Evolutionary conservation across 2,888 invertebrate genomes (phyloP).

Genomic region (Scrobipalpa costella): DNA sequence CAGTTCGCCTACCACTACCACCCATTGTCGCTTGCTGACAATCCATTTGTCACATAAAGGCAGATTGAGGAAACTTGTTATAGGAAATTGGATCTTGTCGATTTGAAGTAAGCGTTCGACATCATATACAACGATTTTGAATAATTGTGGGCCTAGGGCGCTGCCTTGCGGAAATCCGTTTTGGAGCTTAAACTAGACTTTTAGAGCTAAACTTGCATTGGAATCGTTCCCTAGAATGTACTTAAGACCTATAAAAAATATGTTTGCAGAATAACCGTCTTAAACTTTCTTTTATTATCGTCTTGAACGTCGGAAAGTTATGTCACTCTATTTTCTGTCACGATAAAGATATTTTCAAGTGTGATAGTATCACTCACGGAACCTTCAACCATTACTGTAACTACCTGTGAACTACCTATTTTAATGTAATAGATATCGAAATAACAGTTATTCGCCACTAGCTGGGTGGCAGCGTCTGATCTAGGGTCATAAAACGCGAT

Average conservation of each 20-base stretch:
- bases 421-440: slow-evolving; percentile 13
- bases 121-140: too few relatives aligned
- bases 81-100: not conserved
- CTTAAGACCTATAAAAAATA: not conserved
- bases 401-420: slow-evolving; percentile 15
- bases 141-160: too few relatives aligned
- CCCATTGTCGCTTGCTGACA: slow-evolving; percentile 20
- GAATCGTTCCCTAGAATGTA: too few relatives aligned
- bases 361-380: slow-evolving; percentile 6
- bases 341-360: slow-evolving; percentile 5
- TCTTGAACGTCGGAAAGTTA: too few relatives aligned
- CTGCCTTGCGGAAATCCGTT: too few relatives aligned
- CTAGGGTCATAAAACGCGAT: slow-evolving; percentile 18
- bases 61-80: slow-evolving; percentile 17
- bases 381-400: not conserved
- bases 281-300: not conserved
- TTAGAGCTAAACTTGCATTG: not conserved
- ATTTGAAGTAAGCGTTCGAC: not conserved
- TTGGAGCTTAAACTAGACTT: too few relatives aligned
- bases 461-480: slow-evolving; percentile 19
- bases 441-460: slow-evolving; percentile 19
- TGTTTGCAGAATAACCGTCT: too few relatives aligned
- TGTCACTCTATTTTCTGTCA: too few relatives aligned
- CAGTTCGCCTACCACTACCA: slow-evolving; percentile 22
- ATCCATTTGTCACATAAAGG: slow-evolving; percentile 17